Base-by-base conservation (phyloP, 2,797 vertebrate genomes). In the Allobates femoralis region DNA sequence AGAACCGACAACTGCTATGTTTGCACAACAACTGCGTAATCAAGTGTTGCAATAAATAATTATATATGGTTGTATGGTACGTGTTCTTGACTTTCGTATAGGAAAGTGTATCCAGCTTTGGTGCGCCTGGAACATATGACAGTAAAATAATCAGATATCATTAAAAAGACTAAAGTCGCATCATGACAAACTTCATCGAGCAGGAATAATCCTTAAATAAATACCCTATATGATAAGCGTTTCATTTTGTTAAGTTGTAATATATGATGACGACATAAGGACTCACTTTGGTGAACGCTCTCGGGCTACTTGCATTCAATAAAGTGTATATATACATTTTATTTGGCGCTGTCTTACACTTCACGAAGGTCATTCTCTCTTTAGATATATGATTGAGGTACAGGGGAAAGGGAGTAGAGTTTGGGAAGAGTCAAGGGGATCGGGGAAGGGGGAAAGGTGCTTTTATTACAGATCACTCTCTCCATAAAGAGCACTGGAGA, bases 401-500 rank as follows among this genome's bases (percentile, higher is more conserved):
- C 37, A 79, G 37, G 41, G 81, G 55, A 78, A 79, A 18, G 75
- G 85, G 55, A 37, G 21, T 58, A 50, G 75, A 87, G 74, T 64
- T 78, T 73, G 78, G 82, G 86, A 73, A 84, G 51, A 71, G 67
- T 84, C 60, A 75, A 53, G 69, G 82, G 67, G 16, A 84, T 30
- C 15, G 37, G 28, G 76, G 3, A 12, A 11, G 5, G 41, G 41
- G 41, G n/a, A n/a, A 28, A 58, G 66, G 5, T 64, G 55, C 62
- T 82, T 19, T 62, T 82, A 79, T 96, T 94, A 98, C 93, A 97
- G 96, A 93, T 97, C 96, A 81, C 97, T 98, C 92, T 97, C 96
- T 76, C 97, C 97, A 0, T 97, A 97, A 89, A 98, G 96, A 89
- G 96, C 96, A 73, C 95, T 97, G 93, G 97, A 98, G 96, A 98